phyloP scores from a whole-genome alignment of 2,113 vertebrate species.

The Anthoscopus minutus region DNA sequence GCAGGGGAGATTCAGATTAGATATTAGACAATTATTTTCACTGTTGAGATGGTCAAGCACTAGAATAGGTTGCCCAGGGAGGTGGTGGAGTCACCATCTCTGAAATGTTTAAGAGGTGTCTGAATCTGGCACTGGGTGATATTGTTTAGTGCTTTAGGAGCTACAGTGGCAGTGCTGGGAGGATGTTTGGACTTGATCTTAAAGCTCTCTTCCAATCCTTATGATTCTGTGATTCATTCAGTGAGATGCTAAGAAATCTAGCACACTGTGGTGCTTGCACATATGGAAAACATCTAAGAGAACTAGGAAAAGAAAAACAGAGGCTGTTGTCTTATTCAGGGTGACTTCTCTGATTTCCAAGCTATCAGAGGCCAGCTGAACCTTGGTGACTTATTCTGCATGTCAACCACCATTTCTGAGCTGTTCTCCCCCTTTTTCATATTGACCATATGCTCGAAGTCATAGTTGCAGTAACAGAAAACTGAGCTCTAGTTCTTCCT shows the following conservation, averaged over 20 bases:
- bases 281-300: background rate
- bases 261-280: background rate
- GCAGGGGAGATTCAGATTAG: background rate
- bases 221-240: background rate
- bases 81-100: background rate
- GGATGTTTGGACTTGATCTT: background rate
- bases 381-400: background rate
- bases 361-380: background rate
- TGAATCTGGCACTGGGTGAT: background rate
- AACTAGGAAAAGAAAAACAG: background rate
- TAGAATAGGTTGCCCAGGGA: background rate
- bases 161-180: background rate
- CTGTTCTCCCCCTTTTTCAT: background rate
- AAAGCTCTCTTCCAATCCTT: background rate
- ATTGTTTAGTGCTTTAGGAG: background rate
- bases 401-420: background rate
- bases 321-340: background rate
- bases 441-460: background rate
- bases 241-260: background rate
- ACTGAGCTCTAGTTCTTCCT: background rate
- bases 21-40: background rate
- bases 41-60: background rate
- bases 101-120: background rate
- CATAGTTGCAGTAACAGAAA: background rate
- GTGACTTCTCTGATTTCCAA: background rate